Base-by-base conservation (phyloP, 2,797 vertebrate genomes). In the Tapera naevia region DNA sequence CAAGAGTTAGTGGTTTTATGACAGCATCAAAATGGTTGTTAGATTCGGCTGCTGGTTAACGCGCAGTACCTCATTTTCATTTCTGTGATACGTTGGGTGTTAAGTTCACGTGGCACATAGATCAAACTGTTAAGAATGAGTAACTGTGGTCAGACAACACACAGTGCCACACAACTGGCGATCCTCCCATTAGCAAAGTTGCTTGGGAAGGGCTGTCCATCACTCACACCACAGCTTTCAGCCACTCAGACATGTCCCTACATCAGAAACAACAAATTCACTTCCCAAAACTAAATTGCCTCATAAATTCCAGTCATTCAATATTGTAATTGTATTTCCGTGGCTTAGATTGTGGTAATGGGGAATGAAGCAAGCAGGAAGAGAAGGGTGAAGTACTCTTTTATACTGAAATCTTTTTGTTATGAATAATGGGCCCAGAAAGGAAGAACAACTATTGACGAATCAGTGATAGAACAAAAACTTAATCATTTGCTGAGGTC, bases 401-500 rank as follows among this genome's bases (percentile, higher is more conserved):
- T 88, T 37, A 84, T 35, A 56, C 35, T 0, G 4, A 88, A 75
- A 79, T 83, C 0, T 60, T 61, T 91, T 69, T 84, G 43, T 62
- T 80, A 67, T 23, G 43, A 91, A 78, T 84, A 93, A 93, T 4
- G 28, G 78, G 75, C 37, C 50, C 41, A 70, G 88, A 87, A 88
- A 89, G 79, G 71, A 95, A 91, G 83, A 75, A 80, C 56, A 74
- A 70, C 51, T 45, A 69, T 35, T 57, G 69, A 83, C 90, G 83
- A 87, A 85, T 46, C 51, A 79, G 61, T 24, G 57, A 89, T 3
- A 67, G 61, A 90, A 78, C 35, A 92, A 88, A 93, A 95, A 82
- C 50, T 48, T 58, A 57, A 88, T 85, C 53, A 90, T 39, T 76
- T 85, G 41, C 66, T 80, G 61, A 91, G 76, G 64, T 80, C 64